Percentiles rank a stretch among this genome's conserved stretches.
phyloP scores from a whole-genome alignment of 1,140 invertebrate species.

The Intoshia linei region DNA sequence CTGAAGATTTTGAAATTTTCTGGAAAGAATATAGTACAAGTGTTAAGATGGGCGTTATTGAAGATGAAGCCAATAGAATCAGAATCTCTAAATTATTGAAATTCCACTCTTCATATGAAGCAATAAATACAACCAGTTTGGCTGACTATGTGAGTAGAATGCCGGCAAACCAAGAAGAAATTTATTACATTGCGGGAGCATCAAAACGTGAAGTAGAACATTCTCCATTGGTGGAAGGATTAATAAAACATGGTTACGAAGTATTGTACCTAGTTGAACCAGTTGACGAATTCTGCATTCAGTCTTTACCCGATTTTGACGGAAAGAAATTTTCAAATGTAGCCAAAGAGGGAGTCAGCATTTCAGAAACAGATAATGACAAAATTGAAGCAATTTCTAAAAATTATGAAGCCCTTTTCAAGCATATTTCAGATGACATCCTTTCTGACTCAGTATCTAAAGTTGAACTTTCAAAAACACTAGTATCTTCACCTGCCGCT shows the following conservation, averaged over 20 bases:
- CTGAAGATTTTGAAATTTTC: slow-evolving; percentile 62
- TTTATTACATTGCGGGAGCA: slow-evolving; percentile 77
- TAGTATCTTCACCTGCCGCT: slow-evolving; percentile 45
- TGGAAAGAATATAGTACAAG: slow-evolving; percentile 95
- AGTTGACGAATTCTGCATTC: slow-evolving; percentile 87
- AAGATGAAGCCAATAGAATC: slow-evolving; percentile 73
- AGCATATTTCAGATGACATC: slow-evolving; percentile 52
- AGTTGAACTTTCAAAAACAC: not conserved
- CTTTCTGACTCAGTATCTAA: slow-evolving; percentile 40
- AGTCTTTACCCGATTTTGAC: slow-evolving; percentile 83
- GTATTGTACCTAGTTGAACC: slow-evolving; percentile 65
- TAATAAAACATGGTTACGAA: slow-evolving; percentile 72
- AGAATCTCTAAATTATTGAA: slow-evolving; percentile 64
- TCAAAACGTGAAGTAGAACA: slow-evolving; percentile 32
- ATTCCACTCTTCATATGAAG: slow-evolving; percentile 48
- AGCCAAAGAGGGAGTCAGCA: slow-evolving; percentile 71
- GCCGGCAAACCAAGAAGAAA: slow-evolving; percentile 76
- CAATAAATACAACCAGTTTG: slow-evolving; percentile 35
- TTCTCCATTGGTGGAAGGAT: slow-evolving; percentile 71
- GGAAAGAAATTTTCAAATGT: slow-evolving; percentile 98
- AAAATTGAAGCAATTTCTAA: slow-evolving; percentile 41
- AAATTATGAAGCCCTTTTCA: slow-evolving; percentile 53
- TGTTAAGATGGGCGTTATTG: slow-evolving; percentile 79
- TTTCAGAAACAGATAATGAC: slow-evolving; percentile 46
- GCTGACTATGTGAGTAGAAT: slow-evolving; percentile 66